Conservation (phyloP, 2,797 vertebrate genomes). For the Propithecus perrieri region DNA sequence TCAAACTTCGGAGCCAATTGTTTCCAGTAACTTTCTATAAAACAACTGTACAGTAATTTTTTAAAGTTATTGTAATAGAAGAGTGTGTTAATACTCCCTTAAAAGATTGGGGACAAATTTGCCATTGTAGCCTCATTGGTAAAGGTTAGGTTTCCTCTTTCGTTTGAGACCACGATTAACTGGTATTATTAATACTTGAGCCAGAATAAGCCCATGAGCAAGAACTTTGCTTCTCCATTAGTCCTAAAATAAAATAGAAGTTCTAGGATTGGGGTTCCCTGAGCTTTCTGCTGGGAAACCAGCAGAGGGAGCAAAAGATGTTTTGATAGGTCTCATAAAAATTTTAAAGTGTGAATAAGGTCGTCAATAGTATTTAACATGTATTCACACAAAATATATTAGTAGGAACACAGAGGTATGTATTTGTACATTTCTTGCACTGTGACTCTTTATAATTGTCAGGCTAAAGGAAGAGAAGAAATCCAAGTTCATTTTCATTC, state of each 20-base stretch:
- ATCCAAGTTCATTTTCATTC: constrained; percentile 31
- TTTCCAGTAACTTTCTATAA: constrained; percentile 1
- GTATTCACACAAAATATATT: neutral
- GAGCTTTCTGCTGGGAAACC: constrained; percentile 54
- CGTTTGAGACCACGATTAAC: constrained; percentile 68
- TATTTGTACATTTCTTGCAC: neutral
- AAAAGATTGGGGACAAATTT: neutral
- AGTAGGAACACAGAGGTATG: neutral
- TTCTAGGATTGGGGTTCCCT: constrained; percentile 46
- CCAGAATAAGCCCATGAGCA: constrained; percentile 66
- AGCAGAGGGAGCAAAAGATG: constrained; percentile 79
- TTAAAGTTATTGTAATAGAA: neutral
- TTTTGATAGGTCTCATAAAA: neutral
- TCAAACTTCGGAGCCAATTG: neutral
- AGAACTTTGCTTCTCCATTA: constrained; percentile 72
- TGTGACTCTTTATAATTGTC: neutral
- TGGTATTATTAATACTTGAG: constrained; percentile 60
- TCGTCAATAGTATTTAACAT: neutral
- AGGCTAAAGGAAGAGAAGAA: constrained; percentile 3
- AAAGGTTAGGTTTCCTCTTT: constrained; percentile 67
- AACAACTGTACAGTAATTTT: neutral
- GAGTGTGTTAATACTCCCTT: neutral
- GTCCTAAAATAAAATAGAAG: constrained; percentile 65
- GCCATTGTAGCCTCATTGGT: constrained; percentile 58
- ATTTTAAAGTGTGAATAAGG: neutral